Evolutionary conservation across 2,888 invertebrate genomes (phyloP).

Genomic region (Cantharis nigra): DNA sequence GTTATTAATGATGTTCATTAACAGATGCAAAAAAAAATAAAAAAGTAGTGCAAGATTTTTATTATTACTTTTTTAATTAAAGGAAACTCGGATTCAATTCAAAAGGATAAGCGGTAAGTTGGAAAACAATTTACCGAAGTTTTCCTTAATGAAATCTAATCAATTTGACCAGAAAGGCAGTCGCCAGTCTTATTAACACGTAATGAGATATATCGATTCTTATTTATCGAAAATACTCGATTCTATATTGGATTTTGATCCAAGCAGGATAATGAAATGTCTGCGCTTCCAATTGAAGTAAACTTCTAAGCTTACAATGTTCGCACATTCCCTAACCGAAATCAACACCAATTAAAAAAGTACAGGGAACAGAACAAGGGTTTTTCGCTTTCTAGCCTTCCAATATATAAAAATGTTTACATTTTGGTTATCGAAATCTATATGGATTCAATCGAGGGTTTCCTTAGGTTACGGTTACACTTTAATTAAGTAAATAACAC

Average conservation of each 20-base stretch:
- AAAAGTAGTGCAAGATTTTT: neutral
- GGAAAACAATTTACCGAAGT: conserved; percentile 16
- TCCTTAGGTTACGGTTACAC: neutral
- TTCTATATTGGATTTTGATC: conserved; percentile 10
- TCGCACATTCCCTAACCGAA: neutral
- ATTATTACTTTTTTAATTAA: neutral
- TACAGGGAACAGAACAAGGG: too few species aligned
- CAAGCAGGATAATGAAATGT: neutral
- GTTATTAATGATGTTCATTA: neutral
- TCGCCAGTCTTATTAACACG: conserved; percentile 25
- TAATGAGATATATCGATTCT: conserved; percentile 30
- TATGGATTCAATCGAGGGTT: neutral
- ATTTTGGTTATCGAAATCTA: too few species aligned
- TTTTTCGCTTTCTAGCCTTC: too few species aligned
- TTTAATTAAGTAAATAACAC: neutral
- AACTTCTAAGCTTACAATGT: neutral
- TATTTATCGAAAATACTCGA: conserved; percentile 22
- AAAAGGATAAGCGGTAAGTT: conserved; percentile 21
- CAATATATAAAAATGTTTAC: too few species aligned
- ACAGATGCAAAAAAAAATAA: neutral
- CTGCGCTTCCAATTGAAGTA: neutral
- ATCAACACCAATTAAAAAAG: too few species aligned
- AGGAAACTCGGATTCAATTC: neutral
- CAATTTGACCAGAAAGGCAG: conserved; percentile 27
- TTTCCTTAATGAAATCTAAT: conserved; percentile 31